phyloP scores from a whole-genome alignment of 2,113 vertebrate species.

The Platysternon megacephalum region DNA sequence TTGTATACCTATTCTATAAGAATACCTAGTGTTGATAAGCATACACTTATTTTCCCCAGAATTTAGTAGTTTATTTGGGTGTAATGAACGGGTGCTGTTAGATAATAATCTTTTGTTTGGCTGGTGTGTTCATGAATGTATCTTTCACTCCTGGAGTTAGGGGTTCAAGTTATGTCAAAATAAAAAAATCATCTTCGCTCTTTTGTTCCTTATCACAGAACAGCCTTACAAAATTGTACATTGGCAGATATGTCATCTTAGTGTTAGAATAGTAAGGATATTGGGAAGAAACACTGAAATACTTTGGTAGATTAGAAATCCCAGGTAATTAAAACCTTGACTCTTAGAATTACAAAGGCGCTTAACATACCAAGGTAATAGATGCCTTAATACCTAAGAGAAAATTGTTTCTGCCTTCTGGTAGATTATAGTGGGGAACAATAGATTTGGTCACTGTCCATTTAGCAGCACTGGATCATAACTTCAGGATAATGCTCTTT shows the following conservation, averaged over 20 bases:
- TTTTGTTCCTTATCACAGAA: conserved; percentile 19
- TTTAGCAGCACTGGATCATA: not conserved
- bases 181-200: not conserved
- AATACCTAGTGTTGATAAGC: not conserved
- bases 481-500: not conserved
- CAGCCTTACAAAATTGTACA: not conserved
- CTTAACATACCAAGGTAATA: not conserved
- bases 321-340: not conserved
- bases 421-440: not conserved
- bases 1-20: not conserved
- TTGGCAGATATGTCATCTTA: not conserved
- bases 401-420: not conserved
- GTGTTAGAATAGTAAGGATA: not conserved
- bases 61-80: not conserved
- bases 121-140: not conserved
- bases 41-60: not conserved
- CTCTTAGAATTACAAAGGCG: not conserved
- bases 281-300: not conserved
- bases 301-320: not conserved
- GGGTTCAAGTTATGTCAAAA: not conserved
- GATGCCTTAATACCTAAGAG: not conserved
- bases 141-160: not conserved
- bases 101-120: not conserved
- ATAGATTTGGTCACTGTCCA: not conserved
- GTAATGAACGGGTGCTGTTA: not conserved